Base-by-base conservation (phyloP, 2,888 invertebrate species). In the Diplolepis rosae region DNA sequence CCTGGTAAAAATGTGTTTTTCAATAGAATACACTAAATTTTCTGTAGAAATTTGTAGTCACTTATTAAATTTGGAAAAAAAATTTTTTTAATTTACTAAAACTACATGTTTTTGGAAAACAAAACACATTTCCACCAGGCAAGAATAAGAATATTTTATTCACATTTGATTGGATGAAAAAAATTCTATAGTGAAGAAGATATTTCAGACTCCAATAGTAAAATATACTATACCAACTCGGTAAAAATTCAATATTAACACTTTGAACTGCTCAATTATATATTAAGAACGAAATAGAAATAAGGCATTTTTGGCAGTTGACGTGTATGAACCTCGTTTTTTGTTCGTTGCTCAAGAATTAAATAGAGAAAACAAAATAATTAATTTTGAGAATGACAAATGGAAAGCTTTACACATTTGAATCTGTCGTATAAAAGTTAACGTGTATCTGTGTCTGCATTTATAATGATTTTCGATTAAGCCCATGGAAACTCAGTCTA, bases 211-310 rank as follows among this genome's bases (percentile, higher is more conserved):
- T 24, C 22, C 56, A 13, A 27, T 11, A 61, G 32, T 13, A 39
- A 13, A 61, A 4, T n/a, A 39, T n/a, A 39, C n/a, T 48, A 22
- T 9, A 39, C 54, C 13, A 24, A n/a, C 28, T 32, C 18, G 32
- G 32, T 54, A 61, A 39, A 61, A 24, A 61, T 15, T 61, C 24
- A 24, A 61, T 24, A 39, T 61, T 42, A 61, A 61, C 39, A 56
- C 15, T 42, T 68, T 13, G 7, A 72, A 69, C 74, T 74, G 76
- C 76, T 77, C 76, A 77, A 77, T 74, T 74, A 77, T 22, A 68
- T 65, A 65, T 71, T 74, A 77, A 76, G 76, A 70, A 56, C 67
- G 70, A 66, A 65, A 65, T 72, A 70, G 66, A 48, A 68, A 39
- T 61, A 61, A 61, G 61, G 24, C 24, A 61, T 65, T 50, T 28